Evolutionary conservation across 2,888 invertebrate genomes (phyloP).

Genomic region (Xestia sexstrigata): DNA sequence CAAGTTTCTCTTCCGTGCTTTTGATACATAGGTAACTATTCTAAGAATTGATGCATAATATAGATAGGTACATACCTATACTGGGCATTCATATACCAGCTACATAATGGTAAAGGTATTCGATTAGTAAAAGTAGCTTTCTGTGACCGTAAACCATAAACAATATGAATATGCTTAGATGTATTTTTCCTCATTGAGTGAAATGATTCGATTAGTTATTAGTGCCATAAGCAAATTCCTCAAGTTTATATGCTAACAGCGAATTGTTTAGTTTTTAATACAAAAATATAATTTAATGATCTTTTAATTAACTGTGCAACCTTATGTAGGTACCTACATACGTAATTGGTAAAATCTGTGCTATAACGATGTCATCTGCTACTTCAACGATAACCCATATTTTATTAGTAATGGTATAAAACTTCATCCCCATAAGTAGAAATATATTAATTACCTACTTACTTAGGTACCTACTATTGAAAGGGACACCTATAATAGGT

Average conservation of each 20-base stretch:
- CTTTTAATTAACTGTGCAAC: background rate
- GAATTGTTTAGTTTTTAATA: background rate
- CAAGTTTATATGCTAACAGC: conserved; percentile 6
- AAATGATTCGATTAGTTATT: conserved; percentile 9
- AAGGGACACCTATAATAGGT: background rate
- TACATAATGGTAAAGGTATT: background rate
- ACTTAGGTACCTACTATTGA: background rate
- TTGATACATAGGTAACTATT: conserved; percentile 13
- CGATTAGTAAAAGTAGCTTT: background rate
- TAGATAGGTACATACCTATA: background rate
- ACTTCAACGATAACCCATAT: too few species aligned
- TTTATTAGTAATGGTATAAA: too few species aligned
- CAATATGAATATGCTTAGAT: background rate
- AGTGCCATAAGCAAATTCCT: conserved; percentile 13
- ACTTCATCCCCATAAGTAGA: background rate
- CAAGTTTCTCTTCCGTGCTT: conserved; percentile 48
- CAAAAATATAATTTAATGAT: background rate
- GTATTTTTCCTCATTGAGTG: background rate
- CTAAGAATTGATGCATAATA: conserved; percentile 2
- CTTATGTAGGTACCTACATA: too few species aligned
- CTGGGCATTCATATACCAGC: background rate
- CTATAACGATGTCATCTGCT: too few species aligned
- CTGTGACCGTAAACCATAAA: background rate
- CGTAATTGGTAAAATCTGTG: too few species aligned
- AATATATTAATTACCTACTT: background rate